These are phyloP conservation scores for Medauroidea extradentata DNA, from an alignment of 1,140 invertebrate genomes.

Conservation along the genomic window DNA sequence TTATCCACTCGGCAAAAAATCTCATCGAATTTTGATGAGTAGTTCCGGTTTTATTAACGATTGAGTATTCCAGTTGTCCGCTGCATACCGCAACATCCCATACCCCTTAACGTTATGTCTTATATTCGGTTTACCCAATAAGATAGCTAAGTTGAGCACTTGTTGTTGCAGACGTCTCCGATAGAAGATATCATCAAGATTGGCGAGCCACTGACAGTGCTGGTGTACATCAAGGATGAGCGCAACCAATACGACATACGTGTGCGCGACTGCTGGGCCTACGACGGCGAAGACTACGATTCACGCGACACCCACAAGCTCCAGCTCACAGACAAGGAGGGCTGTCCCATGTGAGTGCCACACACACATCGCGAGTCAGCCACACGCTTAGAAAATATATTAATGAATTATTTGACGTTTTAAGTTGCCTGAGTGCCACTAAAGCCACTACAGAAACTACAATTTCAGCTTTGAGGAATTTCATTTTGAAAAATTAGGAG, in stretches of 20 bases:
- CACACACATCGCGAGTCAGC: too few species aligned
- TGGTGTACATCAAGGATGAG: slow-evolving; percentile 59
- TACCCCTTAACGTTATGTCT: not conserved
- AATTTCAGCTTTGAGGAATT: too few species aligned
- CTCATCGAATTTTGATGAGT: too few species aligned
- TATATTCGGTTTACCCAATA: too few species aligned
- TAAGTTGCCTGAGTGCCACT: too few species aligned
- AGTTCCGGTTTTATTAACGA: too few species aligned
- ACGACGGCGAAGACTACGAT: slow-evolving; percentile 60
- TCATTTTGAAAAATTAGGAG: too few species aligned
- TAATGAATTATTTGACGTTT: too few species aligned
- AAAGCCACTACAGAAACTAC: too few species aligned
- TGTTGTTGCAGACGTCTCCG: slow-evolving; percentile 45
- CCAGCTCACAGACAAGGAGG: slow-evolving; percentile 59
- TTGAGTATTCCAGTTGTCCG: too few species aligned
- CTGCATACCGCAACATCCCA: not conserved
- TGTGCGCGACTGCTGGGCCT: slow-evolving; percentile 69
- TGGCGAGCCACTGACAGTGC: slow-evolving; percentile 62
- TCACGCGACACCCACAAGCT: slow-evolving; percentile 54
- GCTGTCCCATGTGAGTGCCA: slow-evolving; percentile 61
- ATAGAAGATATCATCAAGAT: slow-evolving; percentile 61
- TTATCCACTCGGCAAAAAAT: too few species aligned
- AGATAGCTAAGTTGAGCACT: not conserved
- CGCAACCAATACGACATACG: slow-evolving; percentile 59
- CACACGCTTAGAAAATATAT: too few species aligned